Base-by-base conservation (phyloP, 2,797 vertebrate species). In the Malacoraja senta region DNA sequence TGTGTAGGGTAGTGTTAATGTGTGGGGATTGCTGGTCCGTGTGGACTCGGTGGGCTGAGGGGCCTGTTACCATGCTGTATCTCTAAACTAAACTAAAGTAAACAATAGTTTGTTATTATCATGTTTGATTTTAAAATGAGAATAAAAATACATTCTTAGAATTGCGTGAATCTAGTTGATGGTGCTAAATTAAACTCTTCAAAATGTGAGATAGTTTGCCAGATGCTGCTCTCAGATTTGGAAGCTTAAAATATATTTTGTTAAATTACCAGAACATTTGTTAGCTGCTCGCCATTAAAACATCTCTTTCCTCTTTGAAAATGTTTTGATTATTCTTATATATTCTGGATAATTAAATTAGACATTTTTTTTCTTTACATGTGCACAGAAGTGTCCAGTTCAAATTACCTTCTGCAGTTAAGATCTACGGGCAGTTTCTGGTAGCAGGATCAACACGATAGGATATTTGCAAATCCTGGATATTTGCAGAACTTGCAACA, bases 161-260 rank as follows among this genome's bases (percentile, higher is more conserved):
- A 32, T 15, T 88, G 84, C 68, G 61, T 35, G 63, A 88, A 35
- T 88, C 35, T 68, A 65, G 84, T 32, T 68, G 21, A 1, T 88
- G n/a, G n/a, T 35, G 84, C 84, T 86, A 86, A 86, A 86, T 86
- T 86, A 61, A 65, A n/a, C 83, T 65, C 58, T 19, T 68, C 61
- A 35, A 32, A 88, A 35, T 88, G 84, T 68, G n/a, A 88, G 61
- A 88, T 32, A 21, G 63, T 68, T 88, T 88, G 84, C 61, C 84
- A 88, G 84, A 88, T 88, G 63, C n/a, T 19, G 68, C 15, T 65
- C 84, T 88, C 84, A 88, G 61, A 88, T 38, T 65, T 88, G 61
- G n/a, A 19, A 88, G 63, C 61, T 88, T 65, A 65, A 88, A 88
- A 88, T 35, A 58, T 19, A 88, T 35, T 44, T 68, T 68, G 61